Base-by-base conservation (phyloP, 2,888 invertebrate genomes). In the Scelioninae gen. 2 region DNA sequence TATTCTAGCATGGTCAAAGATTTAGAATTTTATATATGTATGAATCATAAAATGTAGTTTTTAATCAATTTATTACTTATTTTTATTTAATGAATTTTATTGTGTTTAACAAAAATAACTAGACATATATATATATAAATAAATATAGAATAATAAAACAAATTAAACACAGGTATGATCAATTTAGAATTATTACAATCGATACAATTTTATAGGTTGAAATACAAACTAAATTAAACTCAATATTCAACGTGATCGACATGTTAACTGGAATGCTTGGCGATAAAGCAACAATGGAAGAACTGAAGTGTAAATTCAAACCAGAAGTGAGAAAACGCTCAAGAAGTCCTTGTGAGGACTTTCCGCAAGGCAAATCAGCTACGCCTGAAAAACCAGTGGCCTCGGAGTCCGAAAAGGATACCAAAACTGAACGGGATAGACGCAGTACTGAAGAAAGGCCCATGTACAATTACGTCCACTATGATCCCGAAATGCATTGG, bases 401-500 rank as follows among this genome's bases (percentile, higher is more conserved):
- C 45, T 81, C 83, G 28, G 82, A 84, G 43, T 79, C 83, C 7
- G 86, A 85, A 45, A 84, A 82, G 73, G 85, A 84, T 16, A 68
- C 74, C 15, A 84, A 82, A 76, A 50, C 39, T 22, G 84, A 81
- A 50, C 78, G 79, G 60, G 82, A 81, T 31, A 77, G 77, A 64
- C 77, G 79, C 55, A 73, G 80, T 3, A 80, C 84, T 57, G 88
- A 86, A 55, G 74, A 81, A 3, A 87, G 85, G 74, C 86, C 87
- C 53, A 89, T 90, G 84, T 92, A 90, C 85, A 94, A 94, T 89
- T 93, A 92, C 82, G 91, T 94, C 57, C 93, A 94, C 87, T 95
- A 94, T 83, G 95, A 96, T 86, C 94, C 95, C 0, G 95, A 95
- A 87, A 92, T 94, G 89, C 95, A 95, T 84, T 96, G 96, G 96